Evolutionary conservation across 2,113 vertebrate genomes (phyloP), one percentile per base, ranked within the genome.

Genomic region (Hiodon tergisus): DNA sequence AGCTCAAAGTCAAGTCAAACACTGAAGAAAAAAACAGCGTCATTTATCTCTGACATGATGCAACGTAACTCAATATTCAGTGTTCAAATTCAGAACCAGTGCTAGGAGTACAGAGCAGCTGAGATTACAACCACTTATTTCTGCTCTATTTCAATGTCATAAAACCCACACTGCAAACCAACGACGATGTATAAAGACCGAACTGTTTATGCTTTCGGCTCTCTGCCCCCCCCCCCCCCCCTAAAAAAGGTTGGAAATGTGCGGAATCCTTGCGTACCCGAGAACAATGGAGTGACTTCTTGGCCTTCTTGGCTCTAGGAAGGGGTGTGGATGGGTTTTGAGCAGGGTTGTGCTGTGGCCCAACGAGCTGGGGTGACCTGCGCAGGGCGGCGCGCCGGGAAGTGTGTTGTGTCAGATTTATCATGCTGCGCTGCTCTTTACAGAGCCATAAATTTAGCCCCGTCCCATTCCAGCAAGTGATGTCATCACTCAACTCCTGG

Each of bases 391-490:
- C 54, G 58, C 62, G 16, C 16, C 61, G 78, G 80, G 77, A 81
- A 79, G 48, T 47, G 46, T 46, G 59, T 5, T 50, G 31, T 69
- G 65, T 61, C 67, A 14, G 55, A 72, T 70, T 76, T 55, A 78
- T 81, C 46, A 62, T 46, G 62, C 70, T 13, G 67, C 54, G 16
- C 52, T 31, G 57, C 65, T 31, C 31, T 79, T 79, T 77, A 76
- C 16, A 48, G 59, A 55, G 61, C 17, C 73, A 75, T 77, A 79
- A 72, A 76, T 83, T 70, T 17, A 51, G 31, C 62, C 63, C 57
- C 68, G 16, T 70, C 69, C 76, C 59, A 46, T 71, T 75, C 74
- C 77, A 74, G 17, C 69, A 57, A 59, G 17, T 82, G 74, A 81
- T 61, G 54, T 78, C 72, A 80, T 69, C 62, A 77, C 13, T 31